A percentile compares a stretch with the other conserved stretches of the same genome.
Conservation (phyloP, 2,113 vertebrate genomes). For the Diadophis punctatus region DNA sequence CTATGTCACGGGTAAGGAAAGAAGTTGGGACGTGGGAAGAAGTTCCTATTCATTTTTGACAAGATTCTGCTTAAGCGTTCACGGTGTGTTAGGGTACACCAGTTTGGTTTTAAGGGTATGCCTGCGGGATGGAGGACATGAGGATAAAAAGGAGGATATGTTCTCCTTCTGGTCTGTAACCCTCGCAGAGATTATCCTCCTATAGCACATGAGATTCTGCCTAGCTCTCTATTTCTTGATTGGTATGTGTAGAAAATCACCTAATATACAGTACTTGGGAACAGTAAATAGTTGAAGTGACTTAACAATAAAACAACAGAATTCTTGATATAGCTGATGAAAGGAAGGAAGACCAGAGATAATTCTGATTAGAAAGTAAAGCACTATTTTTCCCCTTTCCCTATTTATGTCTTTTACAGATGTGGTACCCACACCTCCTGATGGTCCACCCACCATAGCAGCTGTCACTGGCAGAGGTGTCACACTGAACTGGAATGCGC, state of each 20-base stretch:
- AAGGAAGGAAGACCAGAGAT: neutral
- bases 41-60: neutral
- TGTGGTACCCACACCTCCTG: constrained; percentile 90
- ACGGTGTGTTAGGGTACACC: neutral
- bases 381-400: neutral
- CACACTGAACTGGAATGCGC: constrained; percentile 87
- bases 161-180: neutral
- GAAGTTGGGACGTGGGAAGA: neutral
- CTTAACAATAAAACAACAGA: neutral
- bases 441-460: constrained; percentile 81
- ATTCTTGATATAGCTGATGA: neutral
- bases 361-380: neutral
- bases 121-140: neutral
- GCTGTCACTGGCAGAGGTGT: constrained; percentile 87
- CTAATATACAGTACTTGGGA: neutral
- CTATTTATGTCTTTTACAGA: constrained; percentile 70
- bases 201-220: too few species aligned
- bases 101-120: neutral
- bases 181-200: neutral
- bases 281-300: neutral
- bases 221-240: neutral
- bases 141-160: neutral
- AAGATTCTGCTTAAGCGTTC: neutral
- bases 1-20: constrained; percentile 86
- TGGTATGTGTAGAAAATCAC: neutral